Evolutionary conservation across 2,888 invertebrate species (phyloP), one percentile per base, ranked within the genome.

Genomic region (Slavum lentiscoides): DNA sequence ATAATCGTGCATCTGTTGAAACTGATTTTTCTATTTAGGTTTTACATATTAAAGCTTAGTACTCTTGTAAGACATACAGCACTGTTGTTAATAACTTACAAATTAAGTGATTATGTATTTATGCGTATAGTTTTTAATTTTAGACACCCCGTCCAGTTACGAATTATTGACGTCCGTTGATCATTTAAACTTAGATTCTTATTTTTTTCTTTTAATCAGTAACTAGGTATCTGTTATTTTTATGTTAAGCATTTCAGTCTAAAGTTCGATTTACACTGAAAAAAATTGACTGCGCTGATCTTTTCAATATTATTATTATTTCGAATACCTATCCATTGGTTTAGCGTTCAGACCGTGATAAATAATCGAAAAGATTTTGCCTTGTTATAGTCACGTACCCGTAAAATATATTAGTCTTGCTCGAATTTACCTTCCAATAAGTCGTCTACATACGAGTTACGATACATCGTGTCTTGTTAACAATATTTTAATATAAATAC

Each of bases 331-430:
- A 9, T 43, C 43, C 43, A 30, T 55, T 37, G 2, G 13, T 37
- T 70, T 7, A n/a, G 7, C 53, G 53, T 9, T 7, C n/a, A 37
- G 37, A 37, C 37, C 37, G 58, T 17, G 39, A 0, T 59, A 39
- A 59, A 72, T 39, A 39, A 72, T 72, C 39, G 21, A 59, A 70
- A 17, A 59, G 39, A 21, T 53, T 53, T 17, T 72, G 3, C 39
- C 2, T 15, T n/a, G 39, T 2, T 43, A 43, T 43, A 59, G 70
- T 39, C 39, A 58, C 39, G 70, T 58, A 39, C n/a, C 58, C 9
- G 5, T 0, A 0, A n/a, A 0, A 39, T 59, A 72, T 39, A 59
- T 58, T 59, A 21, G 39, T 72, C 9, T 58, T n/a, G 17, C 21
- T 21, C 9, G 17, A 9, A 17, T 72, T 39, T 72, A n/a, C n/a